Percentiles rank a stretch among this genome's conserved stretches.
Evolutionary conservation across 2,888 invertebrate genomes (phyloP).

Genomic region (Lithophane socia): DNA sequence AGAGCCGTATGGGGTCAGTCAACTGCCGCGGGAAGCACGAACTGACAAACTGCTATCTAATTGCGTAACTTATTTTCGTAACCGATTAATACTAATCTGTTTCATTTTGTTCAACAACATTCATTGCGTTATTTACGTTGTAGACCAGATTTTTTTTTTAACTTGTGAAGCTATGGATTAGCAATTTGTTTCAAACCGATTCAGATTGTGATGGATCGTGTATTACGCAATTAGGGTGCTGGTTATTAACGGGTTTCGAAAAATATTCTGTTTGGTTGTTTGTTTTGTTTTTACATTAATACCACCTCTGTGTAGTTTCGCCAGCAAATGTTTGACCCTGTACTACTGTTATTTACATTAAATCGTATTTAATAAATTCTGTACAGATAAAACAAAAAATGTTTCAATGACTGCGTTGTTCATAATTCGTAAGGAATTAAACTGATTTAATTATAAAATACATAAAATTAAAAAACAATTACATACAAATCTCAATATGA

Average conservation of each 20-base stretch:
- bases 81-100: no score
- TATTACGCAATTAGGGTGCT: no score
- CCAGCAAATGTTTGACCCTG: background rate
- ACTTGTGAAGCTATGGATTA: no score
- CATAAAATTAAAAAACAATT: conserved; percentile 6
- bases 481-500: conserved; percentile 32
- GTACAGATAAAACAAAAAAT: background rate
- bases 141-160: no score
- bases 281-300: background rate
- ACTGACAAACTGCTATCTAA: background rate
- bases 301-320: background rate
- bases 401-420: background rate
- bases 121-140: no score
- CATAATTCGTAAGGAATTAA: background rate
- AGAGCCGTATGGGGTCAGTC: background rate
- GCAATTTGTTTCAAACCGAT: no score
- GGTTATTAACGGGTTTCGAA: background rate
- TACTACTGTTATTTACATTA: conserved; percentile 2
- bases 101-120: no score
- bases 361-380: background rate
- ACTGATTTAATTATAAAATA: background rate
- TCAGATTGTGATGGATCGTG: no score
- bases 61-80: no score
- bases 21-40: background rate
- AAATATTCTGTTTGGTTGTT: background rate